Evolutionary conservation across 2,888 invertebrate species (phyloP).

Genomic region (Shargacucullia verbasci): DNA sequence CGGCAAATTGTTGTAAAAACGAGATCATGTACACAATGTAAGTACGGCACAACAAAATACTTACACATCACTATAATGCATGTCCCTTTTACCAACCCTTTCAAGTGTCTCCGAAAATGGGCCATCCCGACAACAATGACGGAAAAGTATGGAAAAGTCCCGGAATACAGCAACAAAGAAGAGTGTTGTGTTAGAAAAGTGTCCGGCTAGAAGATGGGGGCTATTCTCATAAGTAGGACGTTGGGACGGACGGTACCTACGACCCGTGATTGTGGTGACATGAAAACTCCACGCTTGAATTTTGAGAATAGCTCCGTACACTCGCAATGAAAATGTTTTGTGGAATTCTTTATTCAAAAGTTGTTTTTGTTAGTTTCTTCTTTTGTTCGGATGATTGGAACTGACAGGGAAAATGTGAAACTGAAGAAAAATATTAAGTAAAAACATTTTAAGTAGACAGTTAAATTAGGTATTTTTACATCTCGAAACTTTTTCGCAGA

Average conservation of each 20-base stretch:
- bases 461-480: conserved; percentile 18
- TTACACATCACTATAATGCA: conserved; percentile 52
- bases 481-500: background rate
- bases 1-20: conserved; percentile 31
- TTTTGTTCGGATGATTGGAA: conserved; percentile 17
- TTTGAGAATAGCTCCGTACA: conserved; percentile 43
- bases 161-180: conserved; percentile 64
- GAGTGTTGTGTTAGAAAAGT: conserved; percentile 64
- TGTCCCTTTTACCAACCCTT: conserved; percentile 62
- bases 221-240: conserved; percentile 62
- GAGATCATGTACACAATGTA: conserved; percentile 30
- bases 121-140: conserved; percentile 64
- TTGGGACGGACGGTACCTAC: conserved; percentile 36
- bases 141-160: conserved; percentile 61
- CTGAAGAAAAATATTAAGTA: background rate
- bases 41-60: conserved; percentile 35
- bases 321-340: conserved; percentile 39
- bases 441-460: background rate
- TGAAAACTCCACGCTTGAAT: conserved; percentile 41
- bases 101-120: conserved; percentile 68
- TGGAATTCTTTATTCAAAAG: conserved; percentile 17
- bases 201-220: conserved; percentile 62
- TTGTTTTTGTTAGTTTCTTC: conserved; percentile 16
- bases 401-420: background rate
- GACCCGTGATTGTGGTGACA: conserved; percentile 52